A percentile compares a stretch with the other conserved stretches of the same genome.
Conservation (phyloP, 2,888 invertebrate species). For the Rutpela maculata region DNA sequence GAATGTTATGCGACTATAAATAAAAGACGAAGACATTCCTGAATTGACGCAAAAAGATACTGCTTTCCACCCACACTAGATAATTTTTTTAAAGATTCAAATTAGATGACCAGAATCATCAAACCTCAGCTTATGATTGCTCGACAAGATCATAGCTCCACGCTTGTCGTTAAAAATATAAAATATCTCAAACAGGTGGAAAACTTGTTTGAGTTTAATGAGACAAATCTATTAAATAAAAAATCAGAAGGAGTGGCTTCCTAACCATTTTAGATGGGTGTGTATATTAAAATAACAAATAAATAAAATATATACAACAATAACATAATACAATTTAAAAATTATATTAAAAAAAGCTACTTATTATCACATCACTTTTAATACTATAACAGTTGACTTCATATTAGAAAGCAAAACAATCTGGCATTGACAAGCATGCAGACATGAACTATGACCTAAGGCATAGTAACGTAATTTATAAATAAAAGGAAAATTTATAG, state of each 20-base stretch:
- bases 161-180: not conserved
- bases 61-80: too few relatives aligned
- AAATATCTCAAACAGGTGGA: not conserved
- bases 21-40: too few relatives aligned
- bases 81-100: too few relatives aligned
- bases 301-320: not conserved
- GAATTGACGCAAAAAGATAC: too few relatives aligned
- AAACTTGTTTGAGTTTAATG: too few relatives aligned
- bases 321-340: not conserved
- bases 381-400: not conserved
- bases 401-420: slow-evolving; percentile 8
- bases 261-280: not conserved
- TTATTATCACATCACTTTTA: not conserved
- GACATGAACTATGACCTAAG: slow-evolving; percentile 7
- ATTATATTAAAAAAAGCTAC: too few relatives aligned
- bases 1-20: too few relatives aligned
- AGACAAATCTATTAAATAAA: not conserved
- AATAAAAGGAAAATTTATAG: not conserved
- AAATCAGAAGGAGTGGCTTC: not conserved
- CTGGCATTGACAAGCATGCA: not conserved
- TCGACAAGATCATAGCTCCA: too few relatives aligned
- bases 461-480: not conserved
- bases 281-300: not conserved
- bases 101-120: too few relatives aligned
- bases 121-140: too few relatives aligned